Conservation (phyloP, 1,140 invertebrate species). For the Steinernema khuongi region DNA sequence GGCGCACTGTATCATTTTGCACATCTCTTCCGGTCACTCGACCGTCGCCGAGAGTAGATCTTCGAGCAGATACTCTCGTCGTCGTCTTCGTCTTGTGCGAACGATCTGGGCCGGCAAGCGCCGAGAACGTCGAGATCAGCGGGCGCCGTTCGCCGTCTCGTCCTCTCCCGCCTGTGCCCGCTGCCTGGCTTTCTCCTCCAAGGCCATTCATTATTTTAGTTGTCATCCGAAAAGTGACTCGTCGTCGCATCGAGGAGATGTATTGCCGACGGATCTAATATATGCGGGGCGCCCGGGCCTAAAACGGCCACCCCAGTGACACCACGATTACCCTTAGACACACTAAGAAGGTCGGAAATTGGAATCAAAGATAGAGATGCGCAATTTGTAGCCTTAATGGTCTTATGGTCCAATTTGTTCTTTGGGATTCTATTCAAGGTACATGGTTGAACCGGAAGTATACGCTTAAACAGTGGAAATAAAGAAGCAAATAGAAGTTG, state of each 20-base stretch:
- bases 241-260: constrained; percentile 4
- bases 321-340: too few relatives aligned
- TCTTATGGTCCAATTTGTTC: too few relatives aligned
- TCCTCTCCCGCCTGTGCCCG: neutral
- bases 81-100: too few relatives aligned
- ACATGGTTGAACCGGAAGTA: too few relatives aligned
- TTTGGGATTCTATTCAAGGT: too few relatives aligned
- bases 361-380: too few relatives aligned
- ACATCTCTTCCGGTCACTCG: constrained; percentile 7
- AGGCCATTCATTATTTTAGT: constrained; percentile 15
- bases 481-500: too few relatives aligned
- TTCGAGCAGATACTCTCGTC: too few relatives aligned
- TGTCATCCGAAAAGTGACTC: constrained; percentile 14
- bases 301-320: neutral
- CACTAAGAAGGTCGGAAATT: too few relatives aligned
- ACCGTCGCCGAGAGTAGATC: constrained; percentile 7
- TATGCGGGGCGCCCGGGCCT: neutral
- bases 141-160: neutral
- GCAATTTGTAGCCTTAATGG: too few relatives aligned
- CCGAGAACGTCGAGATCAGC: neutral
- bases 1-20: neutral
- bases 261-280: neutral
- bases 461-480: too few relatives aligned
- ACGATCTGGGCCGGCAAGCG: neutral
- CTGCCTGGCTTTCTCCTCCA: neutral